Conservation (phyloP, 1,140 invertebrate species). For the Diachasma alloeum region DNA sequence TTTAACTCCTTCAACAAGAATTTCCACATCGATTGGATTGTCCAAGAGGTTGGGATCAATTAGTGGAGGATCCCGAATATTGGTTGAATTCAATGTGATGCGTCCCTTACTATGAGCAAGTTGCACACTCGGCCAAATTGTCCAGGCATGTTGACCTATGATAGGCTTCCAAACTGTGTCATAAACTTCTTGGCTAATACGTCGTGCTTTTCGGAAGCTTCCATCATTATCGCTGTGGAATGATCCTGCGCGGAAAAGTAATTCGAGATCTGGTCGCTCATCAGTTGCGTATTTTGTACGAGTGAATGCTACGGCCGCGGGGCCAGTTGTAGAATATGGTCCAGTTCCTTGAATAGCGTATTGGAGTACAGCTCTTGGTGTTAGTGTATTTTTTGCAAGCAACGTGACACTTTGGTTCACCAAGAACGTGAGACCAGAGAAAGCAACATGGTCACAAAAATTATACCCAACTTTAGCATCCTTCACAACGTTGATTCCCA, state of each 20-base stretch:
- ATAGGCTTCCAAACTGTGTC: constrained; percentile 50
- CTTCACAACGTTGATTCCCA: constrained; percentile 73
- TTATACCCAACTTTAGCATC: constrained; percentile 75
- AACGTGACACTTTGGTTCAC: constrained; percentile 58
- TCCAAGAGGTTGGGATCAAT: constrained; percentile 91
- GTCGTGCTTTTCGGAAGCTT: constrained; percentile 66
- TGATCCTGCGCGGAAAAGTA: constrained; percentile 64
- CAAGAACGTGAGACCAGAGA: constrained; percentile 70
- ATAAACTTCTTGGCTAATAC: constrained; percentile 61
- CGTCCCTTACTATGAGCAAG: constrained; percentile 63
- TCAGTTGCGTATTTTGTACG: constrained; percentile 63
- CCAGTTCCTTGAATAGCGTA: constrained; percentile 63
- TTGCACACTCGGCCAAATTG: constrained; percentile 57
- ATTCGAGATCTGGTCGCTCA: constrained; percentile 67
- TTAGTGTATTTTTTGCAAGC: constrained; percentile 34
- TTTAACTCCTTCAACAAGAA: constrained; percentile 83
- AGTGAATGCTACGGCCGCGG: constrained; percentile 65
- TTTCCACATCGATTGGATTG: constrained; percentile 77
- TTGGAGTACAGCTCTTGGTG: constrained; percentile 44
- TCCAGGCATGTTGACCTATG: constrained; percentile 66
- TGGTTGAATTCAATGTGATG: constrained; percentile 75
- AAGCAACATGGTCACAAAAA: constrained; percentile 79
- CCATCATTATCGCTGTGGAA: constrained; percentile 72
- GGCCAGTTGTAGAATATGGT: constrained; percentile 61
- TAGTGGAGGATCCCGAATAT: constrained; percentile 85